Evolutionary conservation across 1,140 invertebrate genomes (phyloP).

Genomic region (Acromyrmex heyeri): DNA sequence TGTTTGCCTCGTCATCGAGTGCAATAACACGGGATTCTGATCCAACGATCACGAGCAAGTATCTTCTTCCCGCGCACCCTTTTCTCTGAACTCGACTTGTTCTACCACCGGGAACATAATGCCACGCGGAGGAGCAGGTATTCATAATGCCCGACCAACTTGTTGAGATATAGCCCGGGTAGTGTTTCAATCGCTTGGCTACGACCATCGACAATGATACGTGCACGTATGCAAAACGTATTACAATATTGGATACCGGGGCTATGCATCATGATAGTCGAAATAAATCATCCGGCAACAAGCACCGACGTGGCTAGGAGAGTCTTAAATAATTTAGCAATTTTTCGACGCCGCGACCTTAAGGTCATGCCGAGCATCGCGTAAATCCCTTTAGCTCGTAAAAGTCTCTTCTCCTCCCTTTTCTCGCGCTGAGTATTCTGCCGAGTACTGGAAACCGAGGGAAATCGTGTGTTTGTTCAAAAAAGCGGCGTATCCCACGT

Average conservation of each 20-base stretch:
- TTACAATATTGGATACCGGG: conserved; percentile 85
- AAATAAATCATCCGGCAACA: conserved; percentile 85
- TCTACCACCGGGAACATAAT: conserved; percentile 78
- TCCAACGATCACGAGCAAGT: conserved; percentile 75
- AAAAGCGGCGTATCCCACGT: conserved; percentile 66
- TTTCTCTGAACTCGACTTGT: conserved; percentile 55
- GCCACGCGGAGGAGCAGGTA: conserved; percentile 83
- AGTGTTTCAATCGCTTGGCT: conserved; percentile 84
- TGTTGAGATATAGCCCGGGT: conserved; percentile 86
- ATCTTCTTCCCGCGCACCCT: conserved; percentile 48
- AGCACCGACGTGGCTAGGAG: conserved; percentile 78
- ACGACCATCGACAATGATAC: conserved; percentile 81
- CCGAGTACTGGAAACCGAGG: conserved; percentile 63
- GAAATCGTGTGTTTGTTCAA: conserved; percentile 64
- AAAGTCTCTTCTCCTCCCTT: conserved; percentile 19
- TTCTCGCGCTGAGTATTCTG: conserved; percentile 22
- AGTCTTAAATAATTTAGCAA: conserved; percentile 84
- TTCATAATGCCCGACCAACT: conserved; percentile 84
- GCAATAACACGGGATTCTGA: conserved; percentile 84
- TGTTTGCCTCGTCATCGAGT: conserved; percentile 69
- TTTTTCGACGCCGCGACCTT: conserved; percentile 80
- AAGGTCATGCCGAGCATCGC: conserved; percentile 70
- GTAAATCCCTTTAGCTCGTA: conserved; percentile 73
- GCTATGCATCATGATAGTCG: conserved; percentile 85
- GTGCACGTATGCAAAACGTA: conserved; percentile 81